phyloP scores from a whole-genome alignment of 1,140 invertebrate genomes.

The Physella acuta region DNA sequence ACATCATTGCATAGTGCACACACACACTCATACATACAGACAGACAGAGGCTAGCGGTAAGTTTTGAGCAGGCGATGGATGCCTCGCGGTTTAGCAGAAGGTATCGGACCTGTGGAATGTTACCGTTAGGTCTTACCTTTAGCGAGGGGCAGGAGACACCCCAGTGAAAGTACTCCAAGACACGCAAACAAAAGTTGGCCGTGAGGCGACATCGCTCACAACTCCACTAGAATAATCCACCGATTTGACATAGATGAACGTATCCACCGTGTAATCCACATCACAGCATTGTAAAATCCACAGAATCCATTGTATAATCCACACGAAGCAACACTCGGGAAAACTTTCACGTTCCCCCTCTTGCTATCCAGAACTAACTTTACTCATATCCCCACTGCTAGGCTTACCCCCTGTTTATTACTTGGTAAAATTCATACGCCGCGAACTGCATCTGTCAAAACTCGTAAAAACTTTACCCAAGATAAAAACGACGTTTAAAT shows the following conservation, averaged over 20 bases:
- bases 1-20: no score
- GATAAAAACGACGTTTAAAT: background rate
- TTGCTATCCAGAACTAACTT: conserved; percentile 4
- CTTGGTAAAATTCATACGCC: conserved; percentile 1
- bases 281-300: conserved; percentile 16
- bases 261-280: conserved; percentile 18
- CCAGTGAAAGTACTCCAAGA: conserved; percentile 16
- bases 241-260: conserved; percentile 9
- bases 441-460: background rate
- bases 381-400: background rate
- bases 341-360: background rate
- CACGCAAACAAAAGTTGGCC: background rate
- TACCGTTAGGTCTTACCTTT: conserved; percentile 14
- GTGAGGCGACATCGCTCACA: conserved; percentile 22
- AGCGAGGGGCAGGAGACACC: background rate
- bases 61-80: no score
- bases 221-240: background rate
- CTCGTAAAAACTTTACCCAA: background rate
- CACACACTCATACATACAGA: no score
- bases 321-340: background rate
- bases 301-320: conserved; percentile 17
- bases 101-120: background rate
- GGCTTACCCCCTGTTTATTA: background rate
- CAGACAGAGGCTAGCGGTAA: no score
- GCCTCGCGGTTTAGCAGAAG: conserved; percentile 32